Evolutionary conservation across 1,140 invertebrate genomes (phyloP).

Genomic region (Pogonognathellus flavescens): DNA sequence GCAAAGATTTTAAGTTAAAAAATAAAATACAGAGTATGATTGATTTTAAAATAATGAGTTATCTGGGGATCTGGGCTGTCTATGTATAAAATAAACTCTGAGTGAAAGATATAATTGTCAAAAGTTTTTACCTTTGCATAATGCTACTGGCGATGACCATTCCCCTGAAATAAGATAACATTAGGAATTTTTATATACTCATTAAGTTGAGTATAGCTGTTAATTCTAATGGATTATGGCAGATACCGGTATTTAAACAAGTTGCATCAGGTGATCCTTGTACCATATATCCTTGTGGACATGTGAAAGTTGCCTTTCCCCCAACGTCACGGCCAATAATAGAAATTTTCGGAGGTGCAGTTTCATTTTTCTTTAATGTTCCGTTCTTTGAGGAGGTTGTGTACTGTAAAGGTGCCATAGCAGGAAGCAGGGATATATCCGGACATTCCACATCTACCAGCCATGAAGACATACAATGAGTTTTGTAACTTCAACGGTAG

Average conservation of each 20-base stretch:
- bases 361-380: slow-evolving; percentile 63
- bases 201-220: no score
- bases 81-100: no score
- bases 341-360: slow-evolving; percentile 68
- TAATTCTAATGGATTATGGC: no score
- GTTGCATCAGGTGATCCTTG: slow-evolving; percentile 80
- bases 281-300: slow-evolving; percentile 82
- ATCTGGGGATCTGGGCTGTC: no score
- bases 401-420: slow-evolving; percentile 62
- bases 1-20: no score
- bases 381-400: slow-evolving; percentile 56
- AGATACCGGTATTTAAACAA: slow-evolving; percentile 77
- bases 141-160: slow-evolving; percentile 75
- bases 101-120: no score
- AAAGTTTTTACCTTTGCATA: slow-evolving; percentile 70
- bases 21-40: no score
- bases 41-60: no score
- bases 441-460: slow-evolving; percentile 64
- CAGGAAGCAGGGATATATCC: slow-evolving; percentile 64
- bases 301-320: slow-evolving; percentile 83
- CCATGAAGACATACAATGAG: neutral
- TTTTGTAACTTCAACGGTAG: neutral
- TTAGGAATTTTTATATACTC: no score
- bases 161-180: slow-evolving; percentile 70
- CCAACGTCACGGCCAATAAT: slow-evolving; percentile 82